Evolutionary conservation across 2,113 vertebrate species (phyloP), one percentile per base, ranked within the genome.

Genomic region (Erpornis zantholeuca): DNA sequence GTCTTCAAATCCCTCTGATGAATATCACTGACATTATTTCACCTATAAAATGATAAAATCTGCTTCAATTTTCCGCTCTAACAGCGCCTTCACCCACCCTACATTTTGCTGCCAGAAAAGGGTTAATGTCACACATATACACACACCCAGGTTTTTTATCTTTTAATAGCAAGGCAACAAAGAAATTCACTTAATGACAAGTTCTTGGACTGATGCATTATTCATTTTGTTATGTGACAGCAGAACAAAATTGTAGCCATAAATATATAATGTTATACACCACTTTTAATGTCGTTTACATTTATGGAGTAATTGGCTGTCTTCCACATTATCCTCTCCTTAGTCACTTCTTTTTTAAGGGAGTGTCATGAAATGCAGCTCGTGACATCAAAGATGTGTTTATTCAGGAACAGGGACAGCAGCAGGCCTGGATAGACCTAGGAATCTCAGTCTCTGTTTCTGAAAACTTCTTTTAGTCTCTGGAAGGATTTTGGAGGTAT

Each of bases 251-350:
- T 12, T 84, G 92, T 84, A 90, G 50, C 90, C 82, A 97, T 96
- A 97, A 97, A 97, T 96, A 96, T 90, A 78, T 96, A 95, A 96
- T 96, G 95, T 24, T 78, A 40, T 73, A 96, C 69, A 95, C 24
- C 69, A 65, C 53, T 82, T 86, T 78, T 83, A 93, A 88, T 17
- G 49, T 61, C 10, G 60, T 61, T 94, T 84, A 94, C 90, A 93
- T 86, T 95, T 78, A 53, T 75, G 56, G 84, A 88, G 75, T 96
- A 97, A 96, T 94, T 95, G 88, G 88, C 90, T 95, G 71, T 64
- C 93, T 95, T 75, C 82, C 76, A 84, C 82, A 71, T 86, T 90
- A 75, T 63, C 64, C n/a, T 77, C 59, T 83, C 56, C 93, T 88
- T n/a, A 92, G 50, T 90, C 64, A 44, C 69, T 70, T 79, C 50